Evolutionary conservation across 64 coral and sea anemone genomes (phyloP), one percentile per base, ranked within the genome.

Genomic region (Dendronephthya gigantea): DNA sequence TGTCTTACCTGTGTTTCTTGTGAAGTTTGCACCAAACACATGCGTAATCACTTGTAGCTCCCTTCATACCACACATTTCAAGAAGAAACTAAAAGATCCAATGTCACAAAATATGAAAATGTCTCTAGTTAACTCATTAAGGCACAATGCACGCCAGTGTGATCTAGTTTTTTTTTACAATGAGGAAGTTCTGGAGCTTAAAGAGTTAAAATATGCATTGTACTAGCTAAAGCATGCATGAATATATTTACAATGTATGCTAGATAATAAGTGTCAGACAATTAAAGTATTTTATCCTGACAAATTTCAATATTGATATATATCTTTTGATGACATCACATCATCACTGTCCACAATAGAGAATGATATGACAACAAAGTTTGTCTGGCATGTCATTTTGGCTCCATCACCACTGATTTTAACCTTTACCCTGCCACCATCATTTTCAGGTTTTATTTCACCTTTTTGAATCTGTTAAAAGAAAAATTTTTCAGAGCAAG

Each of bases 11-110:
- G 0, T 74, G 68, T 2, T 2, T 28, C 68, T 0, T 74, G 68
- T 74, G 68, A 74, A 74, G 13, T 74, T 74, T 74, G 68, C 68
- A 74, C 68, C 68, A 74, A 74, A 74, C 25, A 28, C 68, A 74
- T 28, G 68, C 13, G 68, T 74, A 27, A 27, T 74, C 68, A 74
- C 14, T 19, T 74, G 68, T 74, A 2, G 68, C 68, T 17, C 68
- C 68, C 68, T 74, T 74, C 68, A 17, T 74, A 17, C 68, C 68
- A 74, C 68, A 74, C 1, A 74, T 74, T 17, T 74, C 68, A 1
- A 74, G 25, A 27, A 74, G 68, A 74, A 74, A 74, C 68, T 74
- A 74, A 74, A 74, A 74, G 17, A 28, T 17, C 13, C 1, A 74
- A 74, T 70, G 29, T 70, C 25, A 70, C 66, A 9, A 25, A n/a